Conservation (phyloP, 2,888 invertebrate genomes). For the Sympetrum striolatum region DNA sequence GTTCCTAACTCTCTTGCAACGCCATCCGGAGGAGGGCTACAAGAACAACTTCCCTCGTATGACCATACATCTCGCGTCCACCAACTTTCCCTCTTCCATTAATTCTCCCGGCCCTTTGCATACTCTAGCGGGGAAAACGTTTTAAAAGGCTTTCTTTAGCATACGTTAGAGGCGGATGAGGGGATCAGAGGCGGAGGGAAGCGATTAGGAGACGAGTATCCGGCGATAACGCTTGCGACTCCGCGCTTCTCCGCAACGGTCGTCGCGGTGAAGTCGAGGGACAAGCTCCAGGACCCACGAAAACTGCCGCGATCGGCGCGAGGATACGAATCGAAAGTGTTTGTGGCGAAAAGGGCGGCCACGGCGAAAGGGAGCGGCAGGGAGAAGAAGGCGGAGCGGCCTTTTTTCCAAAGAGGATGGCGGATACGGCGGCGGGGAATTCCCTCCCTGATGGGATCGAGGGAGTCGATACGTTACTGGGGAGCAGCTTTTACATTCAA, state of each 20-base stretch:
- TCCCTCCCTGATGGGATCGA: neutral
- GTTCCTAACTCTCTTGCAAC: neutral
- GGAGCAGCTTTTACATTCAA: neutral
- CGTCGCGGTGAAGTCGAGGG: neutral
- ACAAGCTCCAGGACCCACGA: neutral
- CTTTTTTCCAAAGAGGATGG: neutral
- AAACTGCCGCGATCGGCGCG: neutral
- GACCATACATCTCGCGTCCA: conserved; percentile 39
- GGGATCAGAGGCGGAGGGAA: neutral
- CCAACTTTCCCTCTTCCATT: conserved; percentile 30
- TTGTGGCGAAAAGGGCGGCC: neutral
- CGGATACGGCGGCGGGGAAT: neutral
- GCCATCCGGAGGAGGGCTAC: neutral
- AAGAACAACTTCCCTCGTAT: conserved; percentile 33
- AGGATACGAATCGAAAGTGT: neutral
- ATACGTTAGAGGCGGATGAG: neutral
- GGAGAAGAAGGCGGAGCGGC: neutral
- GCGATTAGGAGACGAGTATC: neutral
- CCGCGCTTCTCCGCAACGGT: no score
- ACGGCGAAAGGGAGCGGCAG: neutral
- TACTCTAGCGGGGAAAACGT: neutral
- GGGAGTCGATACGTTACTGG: neutral
- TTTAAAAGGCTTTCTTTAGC: conserved; percentile 32
- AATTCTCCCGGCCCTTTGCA: conserved; percentile 1
- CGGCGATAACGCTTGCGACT: neutral